Evolutionary conservation across 2,888 invertebrate species (phyloP), one percentile per base, ranked within the genome.

Genomic region (Flexamia atlantica): DNA sequence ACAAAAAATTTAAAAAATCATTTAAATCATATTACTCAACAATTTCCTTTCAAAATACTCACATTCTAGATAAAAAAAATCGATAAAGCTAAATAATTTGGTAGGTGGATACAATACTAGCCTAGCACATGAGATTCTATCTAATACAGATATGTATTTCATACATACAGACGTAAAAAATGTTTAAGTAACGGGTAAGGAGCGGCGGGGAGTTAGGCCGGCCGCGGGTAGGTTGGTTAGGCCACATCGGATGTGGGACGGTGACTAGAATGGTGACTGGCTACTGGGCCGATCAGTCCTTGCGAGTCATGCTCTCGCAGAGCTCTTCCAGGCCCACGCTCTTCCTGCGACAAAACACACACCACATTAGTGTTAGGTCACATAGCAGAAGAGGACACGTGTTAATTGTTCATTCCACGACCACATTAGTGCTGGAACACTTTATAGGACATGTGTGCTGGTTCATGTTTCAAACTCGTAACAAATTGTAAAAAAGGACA

Each of bases 301-400:
- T 83, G 42, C 82, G 84, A 7, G 81, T 74, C 36, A 84, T 81
- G 72, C 84, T 72, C 7, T 84, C 84, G n/a, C 84, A 84, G 28
- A 84, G 42, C 53, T 84, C 84, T 25, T 84, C 84, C 30, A 84
- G 84, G 1, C 84, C 84, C 7, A 84, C 81, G 46, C 84, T 84
- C 42, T 84, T 84, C 70, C 84, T 84, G 80, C 28, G 60, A 53
- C 53, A 2, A 80, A 42, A 64, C 17, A 83, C 30, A 79, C n/a
- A n/a, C n/a, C n/a, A n/a, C n/a, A n/a, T n/a, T n/a, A n/a, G n/a
- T n/a, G n/a, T 46, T 40, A 0, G 42, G 30, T 46, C 14, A 23
- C 53, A 30, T 53, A 79, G 12, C 46, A 12, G 7, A 9, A 9
- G 7, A 4, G 40, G 40, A n/a, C n/a, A n/a, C n/a, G n/a, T n/a